phyloP scores from a whole-genome alignment of 2,888 invertebrate genomes.

The Ophion ellenae region DNA sequence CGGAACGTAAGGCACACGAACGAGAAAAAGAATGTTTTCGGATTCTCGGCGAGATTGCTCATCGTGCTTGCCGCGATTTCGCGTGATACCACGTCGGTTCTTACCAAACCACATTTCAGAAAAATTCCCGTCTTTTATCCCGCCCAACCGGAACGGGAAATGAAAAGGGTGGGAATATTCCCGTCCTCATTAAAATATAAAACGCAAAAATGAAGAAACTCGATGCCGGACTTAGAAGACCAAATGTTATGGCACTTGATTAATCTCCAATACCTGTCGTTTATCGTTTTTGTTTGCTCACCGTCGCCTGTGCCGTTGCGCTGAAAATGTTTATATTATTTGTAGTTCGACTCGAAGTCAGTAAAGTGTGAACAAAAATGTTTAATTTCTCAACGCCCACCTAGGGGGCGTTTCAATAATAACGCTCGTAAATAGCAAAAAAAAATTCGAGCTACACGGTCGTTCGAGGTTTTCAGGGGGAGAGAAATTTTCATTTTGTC shows the following conservation, averaged over 20 bases:
- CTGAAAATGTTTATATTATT: too few species aligned
- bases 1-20: conserved; percentile 18
- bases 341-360: too few species aligned
- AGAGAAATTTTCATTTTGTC: too few species aligned
- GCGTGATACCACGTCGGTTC: conserved; percentile 56
- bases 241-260: conserved; percentile 34
- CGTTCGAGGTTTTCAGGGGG: too few species aligned
- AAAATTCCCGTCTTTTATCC: conserved; percentile 37
- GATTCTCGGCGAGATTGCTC: conserved; percentile 59
- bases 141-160: conserved; percentile 47
- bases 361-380: too few species aligned
- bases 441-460: too few species aligned
- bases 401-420: too few species aligned
- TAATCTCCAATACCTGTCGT: conserved; percentile 31
- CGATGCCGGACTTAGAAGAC: conserved; percentile 35
- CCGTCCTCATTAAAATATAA: not conserved
- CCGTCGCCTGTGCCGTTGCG: too few species aligned
- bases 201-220: conserved; percentile 49
- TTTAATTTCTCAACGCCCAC: too few species aligned
- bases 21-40: conserved; percentile 51
- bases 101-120: conserved; percentile 60
- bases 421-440: too few species aligned
- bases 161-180: conserved; percentile 57
- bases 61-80: conserved; percentile 40
- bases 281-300: not conserved